Percentiles rank a stretch among this genome's conserved stretches.
Evolutionary conservation across 2,797 vertebrate genomes (phyloP).

Genomic region (Myotis myotis): DNA sequence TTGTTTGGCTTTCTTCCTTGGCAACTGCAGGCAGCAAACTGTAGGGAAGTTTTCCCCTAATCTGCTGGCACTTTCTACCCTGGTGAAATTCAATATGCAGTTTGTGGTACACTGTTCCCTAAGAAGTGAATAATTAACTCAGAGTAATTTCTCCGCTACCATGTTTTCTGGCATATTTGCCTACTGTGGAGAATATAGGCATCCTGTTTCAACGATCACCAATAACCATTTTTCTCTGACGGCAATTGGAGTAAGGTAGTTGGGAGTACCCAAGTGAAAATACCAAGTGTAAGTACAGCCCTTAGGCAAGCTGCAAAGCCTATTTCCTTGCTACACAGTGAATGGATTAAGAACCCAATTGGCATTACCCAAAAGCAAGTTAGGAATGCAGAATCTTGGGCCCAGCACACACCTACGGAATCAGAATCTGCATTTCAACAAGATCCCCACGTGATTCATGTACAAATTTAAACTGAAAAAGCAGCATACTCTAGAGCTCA

Average conservation of each 20-base stretch:
- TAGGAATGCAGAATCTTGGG: background rate
- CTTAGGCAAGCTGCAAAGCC: background rate
- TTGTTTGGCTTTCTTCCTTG: conserved; percentile 69
- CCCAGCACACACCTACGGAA: background rate
- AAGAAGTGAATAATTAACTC: conserved; percentile 59
- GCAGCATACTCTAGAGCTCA: background rate
- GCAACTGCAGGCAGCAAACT: conserved; percentile 54
- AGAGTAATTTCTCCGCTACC: conserved; percentile 26
- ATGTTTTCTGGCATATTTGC: conserved; percentile 5
- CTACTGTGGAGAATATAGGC: background rate
- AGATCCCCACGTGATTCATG: background rate
- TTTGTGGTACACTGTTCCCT: background rate
- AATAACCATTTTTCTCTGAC: background rate
- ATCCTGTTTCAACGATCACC: background rate
- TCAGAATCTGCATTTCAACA: background rate
- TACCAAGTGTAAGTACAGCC: background rate
- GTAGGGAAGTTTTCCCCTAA: conserved; percentile 60
- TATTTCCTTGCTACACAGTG: background rate
- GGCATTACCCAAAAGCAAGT: background rate
- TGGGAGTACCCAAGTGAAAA: background rate
- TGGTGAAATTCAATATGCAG: conserved; percentile 38
- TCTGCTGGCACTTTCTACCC: conserved; percentile 55
- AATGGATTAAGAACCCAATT: background rate
- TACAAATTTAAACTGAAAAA: background rate
- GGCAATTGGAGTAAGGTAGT: background rate